A percentile compares a stretch with the other conserved stretches of the same genome.
These are phyloP conservation scores for Brachionus asplanchnoidis DNA, from an alignment of 1,140 invertebrate species.

Conservation along the genomic window DNA sequence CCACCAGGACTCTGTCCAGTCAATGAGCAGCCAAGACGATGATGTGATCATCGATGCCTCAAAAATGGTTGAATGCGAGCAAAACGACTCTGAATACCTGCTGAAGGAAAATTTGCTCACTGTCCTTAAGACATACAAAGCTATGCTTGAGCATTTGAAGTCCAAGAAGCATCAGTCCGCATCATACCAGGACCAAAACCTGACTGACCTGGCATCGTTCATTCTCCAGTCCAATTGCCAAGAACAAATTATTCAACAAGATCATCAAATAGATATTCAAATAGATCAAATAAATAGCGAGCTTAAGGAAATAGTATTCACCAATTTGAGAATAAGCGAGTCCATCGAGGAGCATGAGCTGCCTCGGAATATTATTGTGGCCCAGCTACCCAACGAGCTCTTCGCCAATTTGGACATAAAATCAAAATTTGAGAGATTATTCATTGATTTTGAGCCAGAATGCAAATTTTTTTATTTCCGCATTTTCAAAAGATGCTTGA, in stretches of 20 bases:
- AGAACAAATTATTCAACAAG: not conserved
- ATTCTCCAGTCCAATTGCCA: not conserved
- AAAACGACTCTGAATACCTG: slow-evolving; percentile 24
- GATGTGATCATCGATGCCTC: slow-evolving; percentile 12
- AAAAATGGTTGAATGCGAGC: slow-evolving; percentile 26
- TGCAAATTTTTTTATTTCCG: slow-evolving; percentile 31
- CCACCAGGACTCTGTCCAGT: not conserved
- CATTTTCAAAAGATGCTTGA: slow-evolving; percentile 19
- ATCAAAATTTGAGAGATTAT: slow-evolving; percentile 19
- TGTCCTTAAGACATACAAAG: slow-evolving; percentile 22
- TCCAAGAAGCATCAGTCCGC: not conserved
- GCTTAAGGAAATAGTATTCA: slow-evolving; percentile 23
- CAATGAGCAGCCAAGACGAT: not conserved
- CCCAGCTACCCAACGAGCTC: slow-evolving; percentile 9
- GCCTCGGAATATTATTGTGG: slow-evolving; percentile 21
- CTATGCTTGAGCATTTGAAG: not conserved
- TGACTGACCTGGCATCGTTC: not conserved
- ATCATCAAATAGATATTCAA: not conserved
- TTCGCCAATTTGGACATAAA: slow-evolving; percentile 20
- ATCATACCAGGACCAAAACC: not conserved
- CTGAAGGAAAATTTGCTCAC: not conserved
- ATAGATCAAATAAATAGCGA: slow-evolving; percentile 9
- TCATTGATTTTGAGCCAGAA: not conserved
- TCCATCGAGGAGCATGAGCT: slow-evolving; percentile 11
- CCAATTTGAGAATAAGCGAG: slow-evolving; percentile 18